phyloP scores from a whole-genome alignment of 2,888 invertebrate species.

The Macrophya alboannulata region DNA sequence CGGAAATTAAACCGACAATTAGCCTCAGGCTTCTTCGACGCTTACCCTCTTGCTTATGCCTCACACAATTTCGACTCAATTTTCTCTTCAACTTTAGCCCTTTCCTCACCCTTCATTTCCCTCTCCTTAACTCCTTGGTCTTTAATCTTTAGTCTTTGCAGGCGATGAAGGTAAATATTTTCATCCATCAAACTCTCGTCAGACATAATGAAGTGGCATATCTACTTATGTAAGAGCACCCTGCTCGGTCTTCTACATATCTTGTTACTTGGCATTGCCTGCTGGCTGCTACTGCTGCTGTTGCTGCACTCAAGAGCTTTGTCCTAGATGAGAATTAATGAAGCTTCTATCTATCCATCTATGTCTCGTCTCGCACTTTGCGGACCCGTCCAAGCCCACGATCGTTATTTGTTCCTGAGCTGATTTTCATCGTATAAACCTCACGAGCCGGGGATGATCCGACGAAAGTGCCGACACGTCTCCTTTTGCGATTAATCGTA shows the following conservation, averaged over 20 bases:
- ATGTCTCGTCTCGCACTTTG: conserved; percentile 9
- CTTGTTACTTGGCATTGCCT: neutral
- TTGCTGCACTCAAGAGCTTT: conserved; percentile 3
- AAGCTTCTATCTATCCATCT: conserved; percentile 23
- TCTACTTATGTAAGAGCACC: neutral
- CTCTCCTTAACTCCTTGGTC: neutral
- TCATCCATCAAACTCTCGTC: conserved; percentile 8
- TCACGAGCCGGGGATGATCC: neutral
- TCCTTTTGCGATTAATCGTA: conserved; percentile 12
- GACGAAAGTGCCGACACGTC: conserved; percentile 24
- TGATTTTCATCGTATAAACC: conserved; percentile 22
- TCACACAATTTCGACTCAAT: neutral
- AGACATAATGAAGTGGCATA: conserved; percentile 15
- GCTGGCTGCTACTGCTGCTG: no score
- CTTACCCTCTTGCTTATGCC: neutral
- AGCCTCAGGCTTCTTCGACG: neutral
- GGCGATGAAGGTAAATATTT: neutral
- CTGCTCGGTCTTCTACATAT: neutral
- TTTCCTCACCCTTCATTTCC: neutral
- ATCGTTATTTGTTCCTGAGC: conserved; percentile 24
- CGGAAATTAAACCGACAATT: conserved; percentile 21
- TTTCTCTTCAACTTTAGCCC: neutral
- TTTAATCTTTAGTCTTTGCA: neutral
- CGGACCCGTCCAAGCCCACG: neutral
- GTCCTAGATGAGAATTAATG: conserved; percentile 14